Conservation (phyloP, 2,113 vertebrate genomes). For the Trinectes maculatus region DNA sequence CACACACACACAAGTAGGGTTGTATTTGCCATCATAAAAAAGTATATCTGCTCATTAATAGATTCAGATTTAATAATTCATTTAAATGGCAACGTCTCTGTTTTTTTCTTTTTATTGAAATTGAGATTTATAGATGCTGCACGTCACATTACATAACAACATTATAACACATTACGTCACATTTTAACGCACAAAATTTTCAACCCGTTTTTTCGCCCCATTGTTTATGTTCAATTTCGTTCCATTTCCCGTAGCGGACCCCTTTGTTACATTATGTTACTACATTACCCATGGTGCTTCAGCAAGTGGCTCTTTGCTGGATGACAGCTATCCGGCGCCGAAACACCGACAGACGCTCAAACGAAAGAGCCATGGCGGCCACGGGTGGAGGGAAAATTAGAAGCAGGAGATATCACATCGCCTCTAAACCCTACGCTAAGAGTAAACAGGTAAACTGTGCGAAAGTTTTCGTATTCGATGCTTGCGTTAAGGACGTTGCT, state of each 20-base stretch:
- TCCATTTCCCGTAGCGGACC: background rate
- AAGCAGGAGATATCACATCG: constrained; percentile 86
- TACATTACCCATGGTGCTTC: constrained; percentile 75
- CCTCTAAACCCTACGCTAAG: constrained; percentile 86
- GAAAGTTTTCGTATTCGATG: background rate
- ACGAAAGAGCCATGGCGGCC: constrained; percentile 84
- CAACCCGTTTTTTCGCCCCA: no score
- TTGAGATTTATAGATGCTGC: no score
- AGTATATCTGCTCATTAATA: no score
- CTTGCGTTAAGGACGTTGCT: background rate
- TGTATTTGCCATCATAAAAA: no score
- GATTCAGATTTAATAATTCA: no score
- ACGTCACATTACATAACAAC: no score
- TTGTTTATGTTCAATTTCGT: no score
- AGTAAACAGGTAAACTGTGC: constrained; percentile 85
- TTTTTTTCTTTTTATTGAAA: no score
- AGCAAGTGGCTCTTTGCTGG: constrained; percentile 58
- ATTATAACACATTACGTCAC: no score
- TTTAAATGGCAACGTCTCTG: no score
- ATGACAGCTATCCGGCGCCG: constrained; percentile 84
- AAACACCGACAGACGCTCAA: constrained; percentile 75
- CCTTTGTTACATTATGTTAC: constrained; percentile 56
- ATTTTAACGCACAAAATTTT: no score
- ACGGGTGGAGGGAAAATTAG: constrained; percentile 90
- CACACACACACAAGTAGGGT: no score